A percentile compares a stretch with the other conserved stretches of the same genome.
These are phyloP conservation scores for Pomatorhinus ruficollis DNA, from an alignment of 2,113 vertebrate species.

Conservation along the genomic window DNA sequence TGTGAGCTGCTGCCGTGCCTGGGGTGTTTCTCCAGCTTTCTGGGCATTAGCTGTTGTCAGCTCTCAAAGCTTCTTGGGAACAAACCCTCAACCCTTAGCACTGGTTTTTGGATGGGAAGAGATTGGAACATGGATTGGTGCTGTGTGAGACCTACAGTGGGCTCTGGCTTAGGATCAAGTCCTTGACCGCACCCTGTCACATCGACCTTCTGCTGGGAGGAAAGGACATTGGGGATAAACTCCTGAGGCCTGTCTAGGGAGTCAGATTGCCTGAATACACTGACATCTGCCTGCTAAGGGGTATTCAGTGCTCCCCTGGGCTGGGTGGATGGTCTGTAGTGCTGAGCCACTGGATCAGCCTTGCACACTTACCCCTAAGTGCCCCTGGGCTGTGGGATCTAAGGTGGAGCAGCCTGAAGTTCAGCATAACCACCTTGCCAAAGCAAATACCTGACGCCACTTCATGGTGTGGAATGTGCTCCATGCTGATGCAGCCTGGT, in stretches of 20 bases:
- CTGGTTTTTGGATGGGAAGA: background rate
- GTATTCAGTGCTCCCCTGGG: background rate
- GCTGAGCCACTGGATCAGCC: background rate
- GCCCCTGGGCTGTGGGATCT: background rate
- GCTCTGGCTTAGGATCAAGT: background rate
- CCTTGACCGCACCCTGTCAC: background rate
- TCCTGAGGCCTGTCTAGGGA: accelerated
- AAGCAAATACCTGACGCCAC: accelerated
- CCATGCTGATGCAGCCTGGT: background rate
- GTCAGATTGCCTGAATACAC: background rate
- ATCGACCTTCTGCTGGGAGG: background rate
- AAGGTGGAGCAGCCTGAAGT: background rate
- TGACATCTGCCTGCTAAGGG: background rate
- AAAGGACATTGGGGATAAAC: background rate
- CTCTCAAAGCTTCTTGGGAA: background rate
- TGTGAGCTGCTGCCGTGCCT: background rate
- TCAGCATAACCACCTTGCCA: background rate
- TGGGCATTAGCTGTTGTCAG: background rate
- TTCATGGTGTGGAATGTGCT: accelerated
- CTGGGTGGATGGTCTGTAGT: background rate
- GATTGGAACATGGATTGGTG: background rate
- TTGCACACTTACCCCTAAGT: accelerated
- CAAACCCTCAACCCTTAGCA: background rate
- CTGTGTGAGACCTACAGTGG: background rate
- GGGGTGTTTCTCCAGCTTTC: background rate